Evolutionary conservation across 1,140 invertebrate species (phyloP).

Genomic region (Hylyphantes graminicola): DNA sequence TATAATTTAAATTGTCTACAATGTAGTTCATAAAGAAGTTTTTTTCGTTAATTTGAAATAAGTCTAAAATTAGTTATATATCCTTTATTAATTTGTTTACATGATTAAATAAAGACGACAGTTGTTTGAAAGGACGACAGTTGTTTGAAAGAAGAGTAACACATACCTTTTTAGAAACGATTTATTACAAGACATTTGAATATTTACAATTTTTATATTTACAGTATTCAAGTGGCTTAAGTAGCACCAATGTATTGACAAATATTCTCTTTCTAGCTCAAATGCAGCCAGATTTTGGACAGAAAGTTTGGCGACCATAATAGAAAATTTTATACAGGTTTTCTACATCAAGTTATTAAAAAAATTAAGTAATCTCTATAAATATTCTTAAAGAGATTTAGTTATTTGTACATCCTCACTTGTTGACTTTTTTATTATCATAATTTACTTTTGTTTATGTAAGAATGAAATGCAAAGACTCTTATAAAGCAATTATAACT

Average conservation of each 20-base stretch:
- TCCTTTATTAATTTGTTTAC: no score
- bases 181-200: slow-evolving; percentile 58
- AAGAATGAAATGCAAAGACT: not conserved
- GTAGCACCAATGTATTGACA: slow-evolving; percentile 57
- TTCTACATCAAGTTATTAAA: not conserved
- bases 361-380: no score
- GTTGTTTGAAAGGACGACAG: no score
- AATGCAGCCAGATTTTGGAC: slow-evolving; percentile 42
- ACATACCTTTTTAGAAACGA: slow-evolving; percentile 49
- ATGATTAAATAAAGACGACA: no score
- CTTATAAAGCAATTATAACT: not conserved
- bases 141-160: not conserved
- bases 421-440: not conserved
- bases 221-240: slow-evolving; percentile 56
- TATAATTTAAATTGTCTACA: no score
- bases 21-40: no score
- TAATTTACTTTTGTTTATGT: not conserved
- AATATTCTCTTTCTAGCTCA: slow-evolving; percentile 31
- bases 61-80: no score
- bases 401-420: no score
- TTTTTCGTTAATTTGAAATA: no score
- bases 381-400: no score
- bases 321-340: not conserved
- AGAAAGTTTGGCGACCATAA: slow-evolving; percentile 42
- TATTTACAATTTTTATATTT: slow-evolving; percentile 42